Conservation (phyloP, 1,140 invertebrate genomes). For the Adelges cooleyi region DNA sequence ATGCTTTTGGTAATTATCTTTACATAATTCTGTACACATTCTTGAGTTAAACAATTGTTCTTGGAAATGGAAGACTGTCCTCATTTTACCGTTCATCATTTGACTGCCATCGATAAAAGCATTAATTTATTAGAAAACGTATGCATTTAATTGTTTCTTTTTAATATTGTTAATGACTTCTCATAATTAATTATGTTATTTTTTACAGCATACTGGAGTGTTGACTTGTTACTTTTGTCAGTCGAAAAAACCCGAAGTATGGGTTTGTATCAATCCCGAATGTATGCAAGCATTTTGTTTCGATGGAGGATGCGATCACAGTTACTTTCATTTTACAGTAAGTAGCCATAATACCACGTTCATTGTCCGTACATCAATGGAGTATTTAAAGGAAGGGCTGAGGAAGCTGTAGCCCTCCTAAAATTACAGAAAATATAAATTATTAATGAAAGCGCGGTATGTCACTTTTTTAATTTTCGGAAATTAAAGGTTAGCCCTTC, state of each 20-base stretch:
- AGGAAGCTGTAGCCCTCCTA: no score
- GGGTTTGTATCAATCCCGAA: constrained; percentile 66
- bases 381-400: no score
- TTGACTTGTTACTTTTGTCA: constrained; percentile 49
- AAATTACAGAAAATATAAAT: no score
- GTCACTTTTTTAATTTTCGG: no score
- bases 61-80: constrained; percentile 21
- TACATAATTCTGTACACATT: no score
- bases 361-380: neutral
- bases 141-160: neutral
- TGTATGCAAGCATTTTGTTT: constrained; percentile 71
- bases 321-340: constrained; percentile 57
- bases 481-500: no score
- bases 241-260: constrained; percentile 58
- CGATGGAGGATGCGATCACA: constrained; percentile 64
- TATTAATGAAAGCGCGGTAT: no score
- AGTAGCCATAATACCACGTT: neutral
- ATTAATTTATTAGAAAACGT: constrained; percentile 14
- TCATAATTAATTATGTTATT: neutral
- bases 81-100: constrained; percentile 8
- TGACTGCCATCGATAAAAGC: constrained; percentile 12
- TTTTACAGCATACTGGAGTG: neutral
- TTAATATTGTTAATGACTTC: neutral
- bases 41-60: no score
- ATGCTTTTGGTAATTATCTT: no score